A percentile compares a stretch with the other conserved stretches of the same genome.
Evolutionary conservation across 2,797 vertebrate species (phyloP).

Genomic region (Anniella stebbinsi): DNA sequence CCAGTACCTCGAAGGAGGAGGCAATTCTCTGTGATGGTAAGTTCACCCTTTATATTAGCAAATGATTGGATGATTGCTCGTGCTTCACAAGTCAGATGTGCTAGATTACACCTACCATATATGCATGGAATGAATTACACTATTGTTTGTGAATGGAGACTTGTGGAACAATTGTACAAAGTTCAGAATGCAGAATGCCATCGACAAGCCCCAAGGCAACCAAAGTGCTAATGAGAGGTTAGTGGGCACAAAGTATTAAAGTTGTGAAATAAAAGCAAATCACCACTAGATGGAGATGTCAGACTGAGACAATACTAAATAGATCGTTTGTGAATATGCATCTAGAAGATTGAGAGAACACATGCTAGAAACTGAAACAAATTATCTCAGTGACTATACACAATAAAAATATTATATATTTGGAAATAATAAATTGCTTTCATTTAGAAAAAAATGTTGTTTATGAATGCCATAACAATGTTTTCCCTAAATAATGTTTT

Average conservation of each 20-base stretch:
- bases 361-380: neutral
- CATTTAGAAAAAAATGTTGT: neutral
- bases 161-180: neutral
- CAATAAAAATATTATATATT: neutral
- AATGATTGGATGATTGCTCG: too few species aligned
- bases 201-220: neutral
- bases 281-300: slow-evolving; percentile 73
- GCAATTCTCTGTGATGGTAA: too few species aligned
- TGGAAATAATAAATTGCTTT: neutral
- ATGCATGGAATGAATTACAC: neutral
- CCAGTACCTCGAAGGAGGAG: too few species aligned
- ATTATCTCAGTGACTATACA: neutral
- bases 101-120: too few species aligned
- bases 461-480: neutral
- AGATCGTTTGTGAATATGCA: neutral
- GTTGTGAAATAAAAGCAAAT: neutral
- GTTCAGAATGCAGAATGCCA: neutral
- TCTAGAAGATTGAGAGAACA: neutral
- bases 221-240: neutral
- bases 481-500: neutral
- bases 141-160: neutral
- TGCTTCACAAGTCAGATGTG: too few species aligned
- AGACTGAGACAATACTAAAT: slow-evolving; percentile 15
- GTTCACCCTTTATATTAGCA: too few species aligned
- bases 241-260: neutral